phyloP scores from a whole-genome alignment of 2,797 vertebrate genomes.

The Microctenopoma lineatum region DNA sequence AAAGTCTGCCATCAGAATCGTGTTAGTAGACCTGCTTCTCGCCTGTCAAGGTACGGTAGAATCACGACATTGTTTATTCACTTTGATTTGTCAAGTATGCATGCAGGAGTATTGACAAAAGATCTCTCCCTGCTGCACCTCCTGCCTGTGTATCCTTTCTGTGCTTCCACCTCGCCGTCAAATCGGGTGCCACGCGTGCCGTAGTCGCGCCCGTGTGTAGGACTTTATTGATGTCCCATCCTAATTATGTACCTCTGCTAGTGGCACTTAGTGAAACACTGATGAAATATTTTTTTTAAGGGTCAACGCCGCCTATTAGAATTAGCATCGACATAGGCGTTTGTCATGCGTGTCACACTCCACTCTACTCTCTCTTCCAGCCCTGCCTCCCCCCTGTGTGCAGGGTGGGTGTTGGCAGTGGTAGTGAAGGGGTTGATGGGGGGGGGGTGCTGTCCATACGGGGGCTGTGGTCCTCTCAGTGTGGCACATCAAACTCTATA shows the following conservation, averaged over 20 bases:
- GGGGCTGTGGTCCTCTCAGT: constrained; percentile 85
- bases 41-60: constrained; percentile 80
- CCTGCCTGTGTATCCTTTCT: constrained; percentile 52
- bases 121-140: constrained; percentile 70
- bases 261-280: constrained; percentile 78
- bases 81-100: constrained; percentile 88
- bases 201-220: constrained; percentile 43
- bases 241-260: constrained; percentile 79
- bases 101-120: constrained; percentile 86
- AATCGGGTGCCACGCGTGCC: constrained; percentile 44
- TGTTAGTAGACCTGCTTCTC: constrained; percentile 79
- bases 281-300: constrained; percentile 79
- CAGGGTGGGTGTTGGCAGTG: constrained; percentile 45
- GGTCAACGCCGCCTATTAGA: constrained; percentile 83
- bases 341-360: constrained; percentile 77
- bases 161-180: constrained; percentile 34
- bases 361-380: constrained; percentile 50
- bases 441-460: constrained; percentile 79
- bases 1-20: constrained; percentile 82
- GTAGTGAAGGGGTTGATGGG: constrained; percentile 51
- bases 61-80: constrained; percentile 88
- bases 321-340: constrained; percentile 71
- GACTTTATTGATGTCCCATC: constrained; percentile 67
- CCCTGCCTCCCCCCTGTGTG: constrained; percentile 55
- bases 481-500: constrained; percentile 91